These are phyloP conservation scores for Equus quagga DNA, from an alignment of 2,113 vertebrate species.

Conservation along the genomic window DNA sequence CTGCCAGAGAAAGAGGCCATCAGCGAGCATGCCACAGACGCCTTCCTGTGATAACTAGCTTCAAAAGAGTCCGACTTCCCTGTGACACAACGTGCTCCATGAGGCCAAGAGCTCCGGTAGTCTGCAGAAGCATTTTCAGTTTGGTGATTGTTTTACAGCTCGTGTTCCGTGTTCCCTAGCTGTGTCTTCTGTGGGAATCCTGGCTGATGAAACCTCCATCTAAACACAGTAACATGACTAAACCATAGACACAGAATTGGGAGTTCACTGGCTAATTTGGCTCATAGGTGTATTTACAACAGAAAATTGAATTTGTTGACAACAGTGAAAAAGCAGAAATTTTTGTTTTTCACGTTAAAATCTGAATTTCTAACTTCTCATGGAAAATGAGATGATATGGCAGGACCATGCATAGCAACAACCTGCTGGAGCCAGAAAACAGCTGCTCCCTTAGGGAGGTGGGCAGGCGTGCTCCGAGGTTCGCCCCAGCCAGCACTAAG, in stretches of 20 bases:
- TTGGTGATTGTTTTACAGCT: not conserved
- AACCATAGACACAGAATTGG: not conserved
- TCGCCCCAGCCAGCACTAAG: not conserved
- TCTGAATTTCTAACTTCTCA: not conserved
- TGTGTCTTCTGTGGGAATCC: not conserved
- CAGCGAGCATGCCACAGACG: not conserved
- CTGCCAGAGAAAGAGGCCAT: not conserved
- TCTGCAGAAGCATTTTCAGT: not conserved
- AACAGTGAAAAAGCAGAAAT: not conserved
- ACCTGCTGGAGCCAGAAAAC: not conserved
- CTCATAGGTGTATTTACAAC: not conserved
- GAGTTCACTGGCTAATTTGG: not conserved
- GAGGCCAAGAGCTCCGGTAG: not conserved
- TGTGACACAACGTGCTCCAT: not conserved
- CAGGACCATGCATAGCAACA: not conserved
- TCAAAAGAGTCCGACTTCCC: not conserved
- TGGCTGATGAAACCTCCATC: not conserved
- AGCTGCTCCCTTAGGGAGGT: not conserved
- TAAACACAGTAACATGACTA: not conserved
- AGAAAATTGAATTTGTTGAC: not conserved
- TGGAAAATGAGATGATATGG: not conserved
- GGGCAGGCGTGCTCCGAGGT: not conserved
- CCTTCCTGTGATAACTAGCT: not conserved
- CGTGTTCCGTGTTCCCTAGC: rapidly evolving
- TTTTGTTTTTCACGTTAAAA: not conserved